Evolutionary conservation across 2,888 invertebrate species (phyloP).

Genomic region (Leucophenga montana): DNA sequence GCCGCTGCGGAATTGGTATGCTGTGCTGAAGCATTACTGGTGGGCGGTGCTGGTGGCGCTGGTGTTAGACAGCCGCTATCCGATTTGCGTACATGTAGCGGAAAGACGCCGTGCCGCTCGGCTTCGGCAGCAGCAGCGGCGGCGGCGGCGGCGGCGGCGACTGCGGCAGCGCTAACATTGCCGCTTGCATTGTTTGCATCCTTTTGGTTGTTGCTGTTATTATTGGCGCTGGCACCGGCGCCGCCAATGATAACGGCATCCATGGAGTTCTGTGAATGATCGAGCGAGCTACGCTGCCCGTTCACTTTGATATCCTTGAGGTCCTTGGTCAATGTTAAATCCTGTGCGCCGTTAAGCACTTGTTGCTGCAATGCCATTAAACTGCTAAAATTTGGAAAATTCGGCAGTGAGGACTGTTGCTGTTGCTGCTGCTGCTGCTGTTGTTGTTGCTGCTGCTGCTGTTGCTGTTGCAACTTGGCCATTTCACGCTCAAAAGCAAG

Average conservation of each 20-base stretch:
- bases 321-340: constrained; percentile 88
- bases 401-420: constrained; percentile 50
- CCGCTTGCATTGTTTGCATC: constrained; percentile 71
- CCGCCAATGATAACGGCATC: constrained; percentile 50
- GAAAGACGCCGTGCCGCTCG: constrained; percentile 81
- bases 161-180: constrained; percentile 73
- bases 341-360: constrained; percentile 82
- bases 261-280: constrained; percentile 61
- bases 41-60: constrained; percentile 55
- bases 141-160: too few species aligned
- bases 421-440: constrained; percentile 43
- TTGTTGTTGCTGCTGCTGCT: constrained; percentile 50
- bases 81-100: constrained; percentile 84
- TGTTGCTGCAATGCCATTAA: constrained; percentile 87
- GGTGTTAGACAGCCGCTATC: constrained; percentile 80
- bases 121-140: constrained; percentile 63
- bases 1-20: constrained; percentile 83
- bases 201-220: constrained; percentile 35
- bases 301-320: constrained; percentile 72
- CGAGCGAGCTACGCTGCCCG: constrained; percentile 69
- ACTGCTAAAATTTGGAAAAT: constrained; percentile 76
- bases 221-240: constrained; percentile 35
- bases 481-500: constrained; percentile 93
- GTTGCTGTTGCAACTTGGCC: constrained; percentile 82
- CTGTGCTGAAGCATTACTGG: constrained; percentile 58